Conservation (phyloP, 1,140 invertebrate genomes). For the Pseudachorutes palmiensis region DNA sequence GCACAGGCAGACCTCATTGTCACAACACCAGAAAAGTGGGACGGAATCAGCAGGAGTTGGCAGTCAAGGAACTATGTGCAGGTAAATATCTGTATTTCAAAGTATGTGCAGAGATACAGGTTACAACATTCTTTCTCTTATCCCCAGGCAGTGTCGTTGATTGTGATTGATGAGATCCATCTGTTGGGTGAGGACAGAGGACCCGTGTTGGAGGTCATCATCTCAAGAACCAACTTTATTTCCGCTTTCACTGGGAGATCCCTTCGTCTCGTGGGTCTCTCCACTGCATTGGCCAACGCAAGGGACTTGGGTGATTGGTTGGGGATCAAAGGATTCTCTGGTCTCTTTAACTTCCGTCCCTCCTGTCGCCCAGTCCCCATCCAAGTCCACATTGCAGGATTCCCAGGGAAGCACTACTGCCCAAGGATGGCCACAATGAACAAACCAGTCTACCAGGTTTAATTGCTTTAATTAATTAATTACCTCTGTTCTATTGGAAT, state of each 20-base stretch:
- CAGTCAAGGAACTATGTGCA: constrained; percentile 91
- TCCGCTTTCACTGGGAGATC: constrained; percentile 68
- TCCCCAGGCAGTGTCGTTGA: constrained; percentile 68
- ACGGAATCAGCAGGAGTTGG: constrained; percentile 95
- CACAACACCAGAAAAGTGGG: constrained; percentile 99
- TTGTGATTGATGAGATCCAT: constrained; percentile 99
- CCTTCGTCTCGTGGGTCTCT: constrained; percentile 86
- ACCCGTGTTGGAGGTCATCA: constrained; percentile 64
- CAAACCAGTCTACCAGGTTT: constrained; percentile 90
- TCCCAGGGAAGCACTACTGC: constrained; percentile 95
- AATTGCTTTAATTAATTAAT: constrained; percentile 31
- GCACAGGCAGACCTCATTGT: constrained; percentile 82
- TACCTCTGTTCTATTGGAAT: constrained; percentile 9
- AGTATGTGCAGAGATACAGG: not conserved
- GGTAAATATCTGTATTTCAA: constrained; percentile 34
- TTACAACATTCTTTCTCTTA: not conserved
- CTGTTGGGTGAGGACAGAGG: constrained; percentile 82
- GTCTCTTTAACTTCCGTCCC: constrained; percentile 95
- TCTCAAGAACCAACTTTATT: constrained; percentile 79
- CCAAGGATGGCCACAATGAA: constrained; percentile 99
- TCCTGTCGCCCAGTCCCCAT: constrained; percentile 94
- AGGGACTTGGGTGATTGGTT: constrained; percentile 95
- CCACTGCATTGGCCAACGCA: constrained; percentile 96
- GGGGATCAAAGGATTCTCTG: constrained; percentile 65
- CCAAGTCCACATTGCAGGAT: constrained; percentile 88